Evolutionary conservation across 2,888 invertebrate genomes (phyloP), one percentile per base, ranked within the genome.

Genomic region (Clitarchus hookeri): DNA sequence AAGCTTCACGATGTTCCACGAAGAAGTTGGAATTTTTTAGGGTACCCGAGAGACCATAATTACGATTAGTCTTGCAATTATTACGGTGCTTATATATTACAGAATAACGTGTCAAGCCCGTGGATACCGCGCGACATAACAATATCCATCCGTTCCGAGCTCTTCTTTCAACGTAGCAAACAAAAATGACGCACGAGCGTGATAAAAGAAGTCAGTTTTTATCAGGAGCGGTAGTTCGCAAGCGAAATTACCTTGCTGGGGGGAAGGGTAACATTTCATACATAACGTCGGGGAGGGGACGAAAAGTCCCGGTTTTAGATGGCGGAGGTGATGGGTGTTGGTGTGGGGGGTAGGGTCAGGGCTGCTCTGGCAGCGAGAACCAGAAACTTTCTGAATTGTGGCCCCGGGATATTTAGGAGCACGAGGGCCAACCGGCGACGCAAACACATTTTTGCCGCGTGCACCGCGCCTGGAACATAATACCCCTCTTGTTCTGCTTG

Each of bases 351-450:
- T 8, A n/a, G 65, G 65, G 65, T 19, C 65, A 65, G 65, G 65
- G 65, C 8, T 9, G 65, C 13, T 8, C 19, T n/a, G 65, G 11
- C 23, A 65, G 65, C 65, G 65, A n/a, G 65, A n/a, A 65, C 19
- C 65, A 23, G 65, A 65, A 65, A 65, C 65, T 65, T 65, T 65
- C 23, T 65, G 65, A 65, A 65, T 65, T 65, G 65, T 65, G n/a
- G 48, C 16, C 8, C 65, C 16, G 65, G 65, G 19, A n/a, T 65
- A 65, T 65, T 65, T 65, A 8, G 48, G 48, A 16, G 48, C 48
- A 16, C 2, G 36, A 36, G 48, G 6, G 48, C 48, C 12, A 2
- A 48, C 6, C 48, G 48, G 48, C 1, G 48, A 48, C 48, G 16
- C 48, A 8, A 48, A 48, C 48, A 8, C 16, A 48, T 16, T 48